Percentiles rank a stretch among this genome's conserved stretches.
These are phyloP conservation scores for Craterocephalus amniculus DNA, from an alignment of 2,797 vertebrate genomes.

Conservation along the genomic window DNA sequence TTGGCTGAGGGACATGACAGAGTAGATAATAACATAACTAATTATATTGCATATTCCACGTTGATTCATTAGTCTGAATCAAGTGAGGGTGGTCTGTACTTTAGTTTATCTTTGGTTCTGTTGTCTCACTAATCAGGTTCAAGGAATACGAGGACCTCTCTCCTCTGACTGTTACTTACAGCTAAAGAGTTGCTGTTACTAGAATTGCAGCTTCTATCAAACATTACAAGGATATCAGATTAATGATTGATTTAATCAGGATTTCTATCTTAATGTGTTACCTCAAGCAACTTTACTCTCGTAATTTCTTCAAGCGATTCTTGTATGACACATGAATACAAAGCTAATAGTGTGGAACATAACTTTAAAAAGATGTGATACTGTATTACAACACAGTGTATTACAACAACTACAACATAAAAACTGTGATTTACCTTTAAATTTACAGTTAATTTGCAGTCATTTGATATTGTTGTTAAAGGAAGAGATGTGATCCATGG, in stretches of 20 bases:
- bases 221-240: background rate
- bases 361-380: background rate
- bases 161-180: background rate
- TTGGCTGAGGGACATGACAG: slow-evolving; percentile 1
- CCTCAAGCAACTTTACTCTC: background rate
- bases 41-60: no score
- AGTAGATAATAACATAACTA: background rate
- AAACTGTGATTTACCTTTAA: background rate
- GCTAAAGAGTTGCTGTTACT: no score
- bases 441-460: background rate
- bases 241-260: no score
- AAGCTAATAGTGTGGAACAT: background rate
- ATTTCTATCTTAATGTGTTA: background rate
- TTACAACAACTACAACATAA: no score
- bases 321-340: background rate
- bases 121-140: background rate
- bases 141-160: background rate
- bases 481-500: background rate
- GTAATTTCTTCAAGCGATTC: background rate
- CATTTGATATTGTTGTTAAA: background rate
- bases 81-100: background rate
- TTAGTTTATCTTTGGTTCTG: background rate
- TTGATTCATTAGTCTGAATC: background rate
- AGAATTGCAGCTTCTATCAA: background rate
- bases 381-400: no score